phyloP scores from a whole-genome alignment of 2,888 invertebrate genomes.

The Priapulus caudatus region DNA sequence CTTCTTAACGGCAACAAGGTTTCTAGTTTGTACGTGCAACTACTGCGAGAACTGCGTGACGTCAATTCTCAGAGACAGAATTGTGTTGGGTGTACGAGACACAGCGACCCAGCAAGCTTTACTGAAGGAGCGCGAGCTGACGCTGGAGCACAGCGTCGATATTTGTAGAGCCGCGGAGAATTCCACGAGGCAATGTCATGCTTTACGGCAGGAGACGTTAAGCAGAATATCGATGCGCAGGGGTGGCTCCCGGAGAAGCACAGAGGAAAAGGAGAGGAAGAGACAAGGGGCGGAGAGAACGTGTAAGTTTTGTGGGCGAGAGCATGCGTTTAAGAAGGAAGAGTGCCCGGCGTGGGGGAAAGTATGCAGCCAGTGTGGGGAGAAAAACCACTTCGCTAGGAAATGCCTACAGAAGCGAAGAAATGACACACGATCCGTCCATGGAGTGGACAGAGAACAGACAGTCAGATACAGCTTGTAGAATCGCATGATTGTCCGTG shows the following conservation, averaged over 20 bases:
- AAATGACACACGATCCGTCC: no score
- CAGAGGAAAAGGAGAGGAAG: no score
- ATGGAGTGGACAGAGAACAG: no score
- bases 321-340: slow-evolving; percentile 5
- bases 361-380: slow-evolving; percentile 4
- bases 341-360: slow-evolving; percentile 12
- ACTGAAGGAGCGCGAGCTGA: neutral
- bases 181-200: neutral
- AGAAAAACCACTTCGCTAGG: slow-evolving; percentile 8
- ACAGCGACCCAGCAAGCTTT: neutral
- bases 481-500: no score
- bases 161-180: neutral
- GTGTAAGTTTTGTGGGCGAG: slow-evolving; percentile 12
- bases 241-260: no score
- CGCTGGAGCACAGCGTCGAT: neutral
- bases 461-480: no score
- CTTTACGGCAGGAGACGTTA: neutral
- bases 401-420: no score
- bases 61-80: neutral
- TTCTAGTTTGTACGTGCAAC: neutral
- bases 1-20: neutral
- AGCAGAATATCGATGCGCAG: neutral
- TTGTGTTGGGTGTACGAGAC: neutral
- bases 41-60: neutral
- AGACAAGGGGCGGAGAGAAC: neutral